phyloP scores from a whole-genome alignment of 1,140 invertebrate genomes.

The Polypedilum vanderplanki region DNA sequence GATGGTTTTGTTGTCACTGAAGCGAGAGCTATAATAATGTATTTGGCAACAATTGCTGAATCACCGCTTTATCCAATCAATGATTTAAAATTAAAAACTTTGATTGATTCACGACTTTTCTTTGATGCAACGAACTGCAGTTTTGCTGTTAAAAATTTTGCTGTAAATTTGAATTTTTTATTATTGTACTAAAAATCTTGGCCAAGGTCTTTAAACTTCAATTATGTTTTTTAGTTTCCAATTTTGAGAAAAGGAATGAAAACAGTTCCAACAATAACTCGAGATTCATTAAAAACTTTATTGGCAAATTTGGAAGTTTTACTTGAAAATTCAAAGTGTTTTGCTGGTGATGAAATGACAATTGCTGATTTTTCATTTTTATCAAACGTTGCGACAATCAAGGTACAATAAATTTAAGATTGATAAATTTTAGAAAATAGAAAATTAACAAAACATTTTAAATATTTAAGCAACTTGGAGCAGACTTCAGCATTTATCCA shows the following conservation, averaged over 20 bases:
- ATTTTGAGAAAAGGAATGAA: not conserved
- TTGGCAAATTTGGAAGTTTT: not conserved
- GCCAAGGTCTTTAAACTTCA: no score
- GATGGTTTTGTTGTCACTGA: slow-evolving; percentile 35
- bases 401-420: not conserved
- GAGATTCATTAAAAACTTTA: not conserved
- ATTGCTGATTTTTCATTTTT: slow-evolving; percentile 19
- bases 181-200: no score
- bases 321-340: not conserved
- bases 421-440: no score
- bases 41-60: slow-evolving; percentile 31
- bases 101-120: not conserved
- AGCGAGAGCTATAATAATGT: slow-evolving; percentile 36
- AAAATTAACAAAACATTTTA: not conserved
- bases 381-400: not conserved
- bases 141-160: not conserved
- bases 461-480: not conserved
- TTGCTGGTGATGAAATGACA: not conserved
- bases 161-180: not conserved
- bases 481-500: not conserved
- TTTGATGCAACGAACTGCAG: not conserved
- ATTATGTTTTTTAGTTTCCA: not conserved
- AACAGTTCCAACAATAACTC: not conserved
- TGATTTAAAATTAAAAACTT: not conserved
- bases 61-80: not conserved